Evolutionary conservation across 1,140 invertebrate species (phyloP).

Genomic region (Lepeophtheirus salmonis): DNA sequence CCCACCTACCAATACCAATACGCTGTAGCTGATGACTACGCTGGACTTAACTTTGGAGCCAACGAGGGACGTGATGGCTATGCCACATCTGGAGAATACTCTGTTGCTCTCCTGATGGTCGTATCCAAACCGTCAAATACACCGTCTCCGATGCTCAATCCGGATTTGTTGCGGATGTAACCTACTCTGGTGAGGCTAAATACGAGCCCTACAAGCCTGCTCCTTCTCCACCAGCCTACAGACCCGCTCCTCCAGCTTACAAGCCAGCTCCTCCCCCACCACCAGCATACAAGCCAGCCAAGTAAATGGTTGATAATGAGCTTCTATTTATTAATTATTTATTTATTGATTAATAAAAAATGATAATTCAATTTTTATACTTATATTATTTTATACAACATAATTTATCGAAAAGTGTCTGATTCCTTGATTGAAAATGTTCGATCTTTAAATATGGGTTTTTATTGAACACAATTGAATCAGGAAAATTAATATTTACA

Average conservation of each 20-base stretch:
- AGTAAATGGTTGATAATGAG: too few species aligned
- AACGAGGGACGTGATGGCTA: constrained; percentile 7
- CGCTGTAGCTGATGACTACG: constrained; percentile 9
- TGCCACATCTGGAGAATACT: constrained; percentile 11
- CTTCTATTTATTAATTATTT: too few species aligned
- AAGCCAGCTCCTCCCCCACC: too few species aligned
- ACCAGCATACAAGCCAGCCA: too few species aligned
- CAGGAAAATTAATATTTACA: too few species aligned
- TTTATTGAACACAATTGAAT: too few species aligned
- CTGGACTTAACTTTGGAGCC: constrained; percentile 2
- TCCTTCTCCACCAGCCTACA: constrained; percentile 8
- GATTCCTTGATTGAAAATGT: too few species aligned
- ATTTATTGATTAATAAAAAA: too few species aligned
- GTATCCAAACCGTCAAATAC: constrained; percentile 16
- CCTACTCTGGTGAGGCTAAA: constrained; percentile 14
- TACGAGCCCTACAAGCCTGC: constrained; percentile 10
- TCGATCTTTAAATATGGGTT: too few species aligned
- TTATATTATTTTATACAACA: too few species aligned
- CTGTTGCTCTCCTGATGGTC: constrained; percentile 12
- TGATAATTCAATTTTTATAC: too few species aligned
- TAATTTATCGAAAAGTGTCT: too few species aligned
- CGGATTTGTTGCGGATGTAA: constrained; percentile 13
- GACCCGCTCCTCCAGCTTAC: constrained; percentile 2
- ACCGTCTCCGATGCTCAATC: constrained; percentile 4
- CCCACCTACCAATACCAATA: neutral